A percentile compares a stretch with the other conserved stretches of the same genome.
phyloP scores from a whole-genome alignment of 1,140 invertebrate genomes.

The Aphidius ervi region DNA sequence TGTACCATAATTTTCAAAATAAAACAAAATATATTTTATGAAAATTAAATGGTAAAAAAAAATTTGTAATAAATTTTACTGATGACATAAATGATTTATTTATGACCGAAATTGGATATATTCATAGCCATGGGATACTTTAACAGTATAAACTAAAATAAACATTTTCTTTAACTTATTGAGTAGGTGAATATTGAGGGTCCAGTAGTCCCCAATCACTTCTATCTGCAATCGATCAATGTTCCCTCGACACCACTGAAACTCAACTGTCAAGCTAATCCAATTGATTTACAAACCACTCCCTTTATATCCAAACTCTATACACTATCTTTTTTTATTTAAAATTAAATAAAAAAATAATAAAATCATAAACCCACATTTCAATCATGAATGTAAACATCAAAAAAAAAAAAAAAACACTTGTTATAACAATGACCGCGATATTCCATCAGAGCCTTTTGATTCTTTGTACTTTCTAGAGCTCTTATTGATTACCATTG shows the following conservation, averaged over 20 bases:
- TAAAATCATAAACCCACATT: too few species aligned
- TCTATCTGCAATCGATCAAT: conserved; percentile 10
- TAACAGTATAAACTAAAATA: neutral
- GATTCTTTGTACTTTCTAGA: too few species aligned
- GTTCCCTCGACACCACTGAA: neutral
- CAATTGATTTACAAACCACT: conserved; percentile 15
- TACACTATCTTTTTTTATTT: neutral
- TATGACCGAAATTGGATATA: too few species aligned
- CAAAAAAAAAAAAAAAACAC: too few species aligned
- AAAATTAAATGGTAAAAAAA: too few species aligned
- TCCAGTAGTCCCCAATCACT: conserved; percentile 11
- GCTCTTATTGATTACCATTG: too few species aligned
- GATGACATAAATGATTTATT: neutral
- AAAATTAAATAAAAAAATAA: neutral
- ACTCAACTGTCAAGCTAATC: conserved; percentile 7
- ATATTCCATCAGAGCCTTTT: too few species aligned
- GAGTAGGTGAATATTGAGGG: neutral
- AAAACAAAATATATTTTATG: too few species aligned
- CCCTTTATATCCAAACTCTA: conserved; percentile 6
- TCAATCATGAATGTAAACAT: too few species aligned
- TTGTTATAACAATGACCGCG: too few species aligned
- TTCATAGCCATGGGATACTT: too few species aligned
- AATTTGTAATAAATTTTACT: neutral
- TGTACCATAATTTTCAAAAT: too few species aligned
- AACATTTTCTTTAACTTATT: neutral